A percentile compares a stretch with the other conserved stretches of the same genome.
Evolutionary conservation across 2,113 vertebrate genomes (phyloP).

Genomic region (Butorides virescens): DNA sequence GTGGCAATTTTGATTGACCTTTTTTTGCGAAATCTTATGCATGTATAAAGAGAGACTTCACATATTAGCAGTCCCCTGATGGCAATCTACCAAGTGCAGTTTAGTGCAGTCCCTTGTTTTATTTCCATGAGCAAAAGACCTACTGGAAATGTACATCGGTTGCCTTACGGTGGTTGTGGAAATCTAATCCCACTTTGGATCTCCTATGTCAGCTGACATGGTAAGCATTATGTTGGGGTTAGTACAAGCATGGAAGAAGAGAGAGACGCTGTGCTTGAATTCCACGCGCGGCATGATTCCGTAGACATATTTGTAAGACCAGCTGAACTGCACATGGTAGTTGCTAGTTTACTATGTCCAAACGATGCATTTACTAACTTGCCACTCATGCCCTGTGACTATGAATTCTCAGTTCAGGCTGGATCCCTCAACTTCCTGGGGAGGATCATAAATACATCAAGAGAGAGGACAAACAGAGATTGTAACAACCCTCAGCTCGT

Average conservation of each 20-base stretch:
- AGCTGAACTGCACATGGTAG: neutral
- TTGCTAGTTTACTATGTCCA: neutral
- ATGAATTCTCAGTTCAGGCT: neutral
- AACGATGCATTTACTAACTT: neutral
- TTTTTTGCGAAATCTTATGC: neutral
- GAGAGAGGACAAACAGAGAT: neutral
- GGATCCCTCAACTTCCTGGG: neutral
- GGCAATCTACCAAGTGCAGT: neutral
- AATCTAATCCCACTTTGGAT: neutral
- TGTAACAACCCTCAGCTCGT: neutral
- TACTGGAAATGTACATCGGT: neutral
- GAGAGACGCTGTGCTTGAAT: neutral
- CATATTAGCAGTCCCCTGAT: neutral
- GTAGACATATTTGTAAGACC: neutral
- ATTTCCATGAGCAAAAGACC: neutral
- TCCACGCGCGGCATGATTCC: accelerated
- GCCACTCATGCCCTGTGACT: neutral
- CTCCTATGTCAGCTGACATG: accelerated
- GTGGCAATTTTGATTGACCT: neutral
- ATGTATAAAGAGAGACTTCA: neutral
- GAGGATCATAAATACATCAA: neutral
- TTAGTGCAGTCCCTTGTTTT: neutral
- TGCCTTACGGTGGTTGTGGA: neutral
- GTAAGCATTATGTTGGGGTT: neutral
- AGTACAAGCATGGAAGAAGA: neutral